phyloP scores from a whole-genome alignment of 2,113 vertebrate species.

The Malurus alboscapulatus region DNA sequence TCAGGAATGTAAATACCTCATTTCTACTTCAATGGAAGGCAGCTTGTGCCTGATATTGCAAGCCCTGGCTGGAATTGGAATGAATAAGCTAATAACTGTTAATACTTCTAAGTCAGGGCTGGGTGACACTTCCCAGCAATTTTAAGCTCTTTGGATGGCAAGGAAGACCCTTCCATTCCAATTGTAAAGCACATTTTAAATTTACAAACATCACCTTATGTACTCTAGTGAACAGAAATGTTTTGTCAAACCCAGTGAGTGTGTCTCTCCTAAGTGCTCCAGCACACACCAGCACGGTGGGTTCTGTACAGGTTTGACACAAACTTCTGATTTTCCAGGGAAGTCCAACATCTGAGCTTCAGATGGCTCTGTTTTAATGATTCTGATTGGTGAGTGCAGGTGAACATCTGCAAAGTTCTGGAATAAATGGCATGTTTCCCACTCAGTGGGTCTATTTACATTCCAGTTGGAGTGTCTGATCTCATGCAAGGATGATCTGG shows the following conservation, averaged over 20 bases:
- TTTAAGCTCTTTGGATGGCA: background rate
- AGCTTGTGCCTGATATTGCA: background rate
- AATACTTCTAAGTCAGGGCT: background rate
- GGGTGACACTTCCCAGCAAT: background rate
- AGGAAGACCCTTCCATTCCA: background rate
- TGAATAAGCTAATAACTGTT: background rate
- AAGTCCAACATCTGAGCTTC: background rate
- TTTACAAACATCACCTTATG: background rate
- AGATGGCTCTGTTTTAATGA: background rate
- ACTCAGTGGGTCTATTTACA: fast-evolving
- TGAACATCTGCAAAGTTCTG: background rate
- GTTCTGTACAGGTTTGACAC: background rate
- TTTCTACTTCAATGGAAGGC: background rate
- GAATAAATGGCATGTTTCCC: fast-evolving
- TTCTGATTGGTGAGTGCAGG: background rate
- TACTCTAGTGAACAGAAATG: background rate
- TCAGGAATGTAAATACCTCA: background rate
- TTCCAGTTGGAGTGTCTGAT: background rate
- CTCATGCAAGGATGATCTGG: background rate
- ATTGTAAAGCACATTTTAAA: background rate
- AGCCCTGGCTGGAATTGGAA: background rate
- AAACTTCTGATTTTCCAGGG: background rate
- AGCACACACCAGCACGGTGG: background rate
- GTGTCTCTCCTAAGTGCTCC: background rate
- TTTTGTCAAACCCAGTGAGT: background rate